These are phyloP conservation scores for Columba livia DNA, from an alignment of 2,113 vertebrate genomes.

Conservation along the genomic window DNA sequence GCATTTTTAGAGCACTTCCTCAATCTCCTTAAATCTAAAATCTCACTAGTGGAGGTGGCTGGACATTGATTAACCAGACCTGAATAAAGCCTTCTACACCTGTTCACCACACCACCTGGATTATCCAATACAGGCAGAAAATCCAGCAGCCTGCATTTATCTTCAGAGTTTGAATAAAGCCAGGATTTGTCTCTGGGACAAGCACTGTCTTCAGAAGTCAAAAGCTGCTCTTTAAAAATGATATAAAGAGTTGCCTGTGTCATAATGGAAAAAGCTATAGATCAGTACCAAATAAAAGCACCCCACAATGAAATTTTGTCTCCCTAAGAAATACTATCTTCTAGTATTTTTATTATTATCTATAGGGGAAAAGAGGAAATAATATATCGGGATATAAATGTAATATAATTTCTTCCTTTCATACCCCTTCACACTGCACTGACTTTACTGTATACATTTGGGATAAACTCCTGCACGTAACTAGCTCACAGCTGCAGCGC, in stretches of 20 bases:
- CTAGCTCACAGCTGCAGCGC: background rate
- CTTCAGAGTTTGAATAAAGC: background rate
- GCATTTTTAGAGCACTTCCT: background rate
- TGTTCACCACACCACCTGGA: background rate
- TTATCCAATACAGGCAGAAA: background rate
- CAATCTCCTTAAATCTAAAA: background rate
- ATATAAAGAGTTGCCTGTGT: background rate
- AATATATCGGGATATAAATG: background rate
- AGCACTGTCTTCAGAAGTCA: background rate
- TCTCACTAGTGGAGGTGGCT: background rate
- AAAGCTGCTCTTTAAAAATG: background rate
- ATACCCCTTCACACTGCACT: background rate
- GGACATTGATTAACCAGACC: background rate
- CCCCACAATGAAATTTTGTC: background rate
- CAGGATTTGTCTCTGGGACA: background rate
- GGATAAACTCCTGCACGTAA: background rate
- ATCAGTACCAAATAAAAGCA: background rate
- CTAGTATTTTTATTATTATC: background rate
- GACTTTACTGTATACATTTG: background rate
- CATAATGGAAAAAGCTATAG: background rate
- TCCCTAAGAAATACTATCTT: background rate
- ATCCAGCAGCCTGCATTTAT: background rate
- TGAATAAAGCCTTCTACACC: background rate
- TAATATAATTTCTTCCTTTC: background rate
- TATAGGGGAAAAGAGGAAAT: background rate